Evolutionary conservation across 2,888 invertebrate species (phyloP).

Genomic region (Sepioteuthis lessoniana): DNA sequence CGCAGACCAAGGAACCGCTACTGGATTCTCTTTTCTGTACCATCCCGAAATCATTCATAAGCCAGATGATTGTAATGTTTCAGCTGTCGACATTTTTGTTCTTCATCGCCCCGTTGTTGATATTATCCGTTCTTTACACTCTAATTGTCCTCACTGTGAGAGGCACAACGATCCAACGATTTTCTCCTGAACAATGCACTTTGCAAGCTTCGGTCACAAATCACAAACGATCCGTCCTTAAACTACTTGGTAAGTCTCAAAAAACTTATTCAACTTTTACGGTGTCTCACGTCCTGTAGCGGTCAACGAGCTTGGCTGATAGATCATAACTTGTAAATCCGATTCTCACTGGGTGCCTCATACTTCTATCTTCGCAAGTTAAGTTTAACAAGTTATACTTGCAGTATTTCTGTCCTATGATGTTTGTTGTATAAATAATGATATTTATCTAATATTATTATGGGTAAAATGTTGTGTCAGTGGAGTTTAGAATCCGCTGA

Average conservation of each 20-base stretch:
- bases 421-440: too few relatives aligned
- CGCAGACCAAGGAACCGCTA: constrained; percentile 57
- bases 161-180: constrained; percentile 59
- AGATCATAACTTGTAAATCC: too few relatives aligned
- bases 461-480: too few relatives aligned
- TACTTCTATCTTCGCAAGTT: too few relatives aligned
- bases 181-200: constrained; percentile 52
- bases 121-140: constrained; percentile 85
- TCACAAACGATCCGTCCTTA: constrained; percentile 36
- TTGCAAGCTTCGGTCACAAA: background rate
- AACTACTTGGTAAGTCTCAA: background rate
- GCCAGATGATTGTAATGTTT: constrained; percentile 77
- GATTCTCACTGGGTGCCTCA: too few relatives aligned
- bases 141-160: constrained; percentile 68
- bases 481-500: too few relatives aligned
- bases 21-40: constrained; percentile 67
- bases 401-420: too few relatives aligned
- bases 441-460: too few relatives aligned
- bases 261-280: background rate
- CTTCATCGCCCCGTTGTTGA: constrained; percentile 84
- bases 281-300: too few relatives aligned
- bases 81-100: constrained; percentile 88
- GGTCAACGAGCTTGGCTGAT: too few relatives aligned
- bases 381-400: too few relatives aligned
- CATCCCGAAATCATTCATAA: constrained; percentile 61